Percentiles rank a stretch among this genome's conserved stretches.
Evolutionary conservation across 2,888 invertebrate species (phyloP).

Genomic region (Tanytarsus gracilentus): DNA sequence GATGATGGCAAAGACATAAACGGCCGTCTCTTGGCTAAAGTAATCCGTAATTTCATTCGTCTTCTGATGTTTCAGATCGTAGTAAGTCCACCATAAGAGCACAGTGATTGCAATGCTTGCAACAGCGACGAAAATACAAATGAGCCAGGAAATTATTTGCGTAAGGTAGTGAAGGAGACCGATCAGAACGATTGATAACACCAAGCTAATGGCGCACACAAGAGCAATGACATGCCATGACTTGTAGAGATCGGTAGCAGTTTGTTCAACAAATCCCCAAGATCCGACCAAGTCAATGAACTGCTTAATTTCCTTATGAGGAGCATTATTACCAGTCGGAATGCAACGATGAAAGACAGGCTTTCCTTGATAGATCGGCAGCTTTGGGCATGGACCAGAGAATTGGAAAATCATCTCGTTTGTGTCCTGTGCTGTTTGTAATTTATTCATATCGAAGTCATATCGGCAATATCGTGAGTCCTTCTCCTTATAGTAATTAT

Average conservation of each 20-base stretch:
- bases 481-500: conserved; percentile 61
- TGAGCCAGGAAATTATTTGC: conserved; percentile 75
- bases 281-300: conserved; percentile 76
- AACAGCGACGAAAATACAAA: conserved; percentile 70
- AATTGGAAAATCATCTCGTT: conserved; percentile 40
- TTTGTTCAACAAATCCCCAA: conserved; percentile 81
- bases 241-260: conserved; percentile 77
- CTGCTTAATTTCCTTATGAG: conserved; percentile 55
- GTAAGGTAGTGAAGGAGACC: conserved; percentile 76
- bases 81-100: conserved; percentile 83
- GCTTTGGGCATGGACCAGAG: conserved; percentile 66
- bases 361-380: conserved; percentile 68
- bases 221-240: conserved; percentile 80
- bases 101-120: conserved; percentile 68
- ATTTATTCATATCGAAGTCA: conserved; percentile 51
- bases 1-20: conserved; percentile 73
- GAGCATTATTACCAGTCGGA: conserved; percentile 60
- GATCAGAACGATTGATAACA: conserved; percentile 73
- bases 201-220: conserved; percentile 71
- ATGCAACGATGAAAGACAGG: conserved; percentile 82
- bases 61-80: conserved; percentile 53
- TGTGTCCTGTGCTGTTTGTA: conserved; percentile 36
- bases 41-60: conserved; percentile 45
- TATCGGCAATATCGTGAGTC: conserved; percentile 71
- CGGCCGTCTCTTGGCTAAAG: conserved; percentile 75